phyloP scores from a whole-genome alignment of 2,888 invertebrate species.

The Chrysina gloriosa region DNA sequence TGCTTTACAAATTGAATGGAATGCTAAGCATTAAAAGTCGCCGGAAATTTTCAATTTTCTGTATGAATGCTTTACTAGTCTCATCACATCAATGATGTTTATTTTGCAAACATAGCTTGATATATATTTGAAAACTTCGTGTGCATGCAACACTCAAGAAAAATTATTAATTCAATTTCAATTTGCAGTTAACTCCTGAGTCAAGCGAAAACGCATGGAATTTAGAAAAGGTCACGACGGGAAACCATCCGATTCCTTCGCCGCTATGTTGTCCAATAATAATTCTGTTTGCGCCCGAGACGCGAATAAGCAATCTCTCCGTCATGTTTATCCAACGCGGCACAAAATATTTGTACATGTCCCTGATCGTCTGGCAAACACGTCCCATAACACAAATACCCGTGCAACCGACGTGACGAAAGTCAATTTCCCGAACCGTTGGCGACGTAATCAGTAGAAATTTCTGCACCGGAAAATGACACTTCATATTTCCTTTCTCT shows the following conservation, averaged over 20 bases:
- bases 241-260: slow-evolving; percentile 29
- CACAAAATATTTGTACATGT: slow-evolving; percentile 52
- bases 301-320: slow-evolving; percentile 53
- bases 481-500: slow-evolving; percentile 45
- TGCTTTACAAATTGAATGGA: too few relatives aligned
- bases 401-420: slow-evolving; percentile 59
- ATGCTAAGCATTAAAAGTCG: neutral
- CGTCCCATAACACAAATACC: slow-evolving; percentile 55
- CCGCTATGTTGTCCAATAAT: slow-evolving; percentile 27
- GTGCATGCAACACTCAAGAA: slow-evolving; percentile 1
- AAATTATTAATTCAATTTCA: slow-evolving; percentile 29
- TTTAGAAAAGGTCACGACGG: slow-evolving; percentile 27
- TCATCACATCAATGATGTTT: neutral
- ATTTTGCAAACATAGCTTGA: neutral
- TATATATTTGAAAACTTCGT: neutral
- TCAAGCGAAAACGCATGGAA: slow-evolving; percentile 4
- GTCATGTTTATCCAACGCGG: slow-evolving; percentile 58
- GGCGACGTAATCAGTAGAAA: slow-evolving; percentile 51
- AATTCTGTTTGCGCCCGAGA: slow-evolving; percentile 32
- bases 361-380: slow-evolving; percentile 51
- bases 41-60: neutral
- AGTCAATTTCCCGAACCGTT: slow-evolving; percentile 59
- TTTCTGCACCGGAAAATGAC: slow-evolving; percentile 49
- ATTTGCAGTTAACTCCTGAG: slow-evolving; percentile 32
- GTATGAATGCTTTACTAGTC: neutral